Conservation (phyloP, 2,797 vertebrate species). For the Falco biarmicus region DNA sequence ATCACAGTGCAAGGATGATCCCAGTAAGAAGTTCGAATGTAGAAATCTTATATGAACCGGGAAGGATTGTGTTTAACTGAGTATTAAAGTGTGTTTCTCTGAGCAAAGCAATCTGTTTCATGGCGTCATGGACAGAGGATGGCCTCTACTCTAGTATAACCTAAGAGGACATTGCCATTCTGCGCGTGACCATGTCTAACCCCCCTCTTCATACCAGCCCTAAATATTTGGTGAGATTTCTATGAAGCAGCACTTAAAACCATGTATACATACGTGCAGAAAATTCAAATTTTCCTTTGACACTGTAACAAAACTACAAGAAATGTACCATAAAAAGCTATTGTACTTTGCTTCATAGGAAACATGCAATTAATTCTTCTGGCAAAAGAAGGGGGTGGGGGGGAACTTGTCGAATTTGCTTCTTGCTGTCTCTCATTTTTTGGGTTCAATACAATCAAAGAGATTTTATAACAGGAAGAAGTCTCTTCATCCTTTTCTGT, state of each 20-base stretch:
- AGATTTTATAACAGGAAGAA: conserved; percentile 12
- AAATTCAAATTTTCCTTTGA: background rate
- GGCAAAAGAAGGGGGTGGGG: background rate
- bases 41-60: background rate
- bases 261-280: background rate
- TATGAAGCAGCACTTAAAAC: background rate
- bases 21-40: background rate
- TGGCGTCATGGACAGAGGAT: background rate
- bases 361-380: conserved; percentile 25
- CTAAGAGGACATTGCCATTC: background rate
- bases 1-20: background rate
- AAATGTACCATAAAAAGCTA: background rate
- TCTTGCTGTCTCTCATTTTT: background rate
- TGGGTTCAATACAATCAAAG: background rate
- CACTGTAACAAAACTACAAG: background rate
- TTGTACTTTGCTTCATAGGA: background rate
- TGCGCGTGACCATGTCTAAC: background rate
- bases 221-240: background rate
- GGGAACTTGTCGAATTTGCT: background rate
- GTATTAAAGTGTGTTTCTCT: background rate
- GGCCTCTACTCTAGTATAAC: background rate
- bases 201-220: background rate
- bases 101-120: background rate
- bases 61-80: background rate
- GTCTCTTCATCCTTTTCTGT: background rate